Percentiles rank a stretch among this genome's conserved stretches.
phyloP scores from a whole-genome alignment of 2,113 vertebrate genomes.

The Ailuropoda melanoleuca region DNA sequence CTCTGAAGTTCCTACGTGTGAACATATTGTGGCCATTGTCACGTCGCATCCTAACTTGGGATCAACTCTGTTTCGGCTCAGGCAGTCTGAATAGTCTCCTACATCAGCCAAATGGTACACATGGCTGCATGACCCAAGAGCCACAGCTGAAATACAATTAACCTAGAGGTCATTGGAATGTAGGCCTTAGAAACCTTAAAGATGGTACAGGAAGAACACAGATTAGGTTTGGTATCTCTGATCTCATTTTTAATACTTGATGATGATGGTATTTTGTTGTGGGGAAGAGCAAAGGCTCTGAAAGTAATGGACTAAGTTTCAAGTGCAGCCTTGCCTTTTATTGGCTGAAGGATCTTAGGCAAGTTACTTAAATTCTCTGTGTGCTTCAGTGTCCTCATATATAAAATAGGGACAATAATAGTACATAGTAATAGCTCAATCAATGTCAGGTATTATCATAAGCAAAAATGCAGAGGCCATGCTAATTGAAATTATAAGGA shows the following conservation, averaged over 20 bases:
- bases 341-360: not conserved
- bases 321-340: not conserved
- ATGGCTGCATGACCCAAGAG: not conserved
- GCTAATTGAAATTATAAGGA: not conserved
- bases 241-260: not conserved
- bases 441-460: not conserved
- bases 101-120: not conserved
- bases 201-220: not conserved
- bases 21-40: not conserved
- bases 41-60: not conserved
- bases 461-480: not conserved
- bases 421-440: not conserved
- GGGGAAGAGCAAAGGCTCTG: not conserved
- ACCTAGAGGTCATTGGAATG: not conserved
- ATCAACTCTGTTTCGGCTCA: not conserved
- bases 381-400: not conserved
- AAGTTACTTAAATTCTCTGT: not conserved
- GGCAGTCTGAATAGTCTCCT: not conserved
- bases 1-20: not conserved
- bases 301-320: not conserved
- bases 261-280: not conserved
- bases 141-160: not conserved
- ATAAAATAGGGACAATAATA: not conserved
- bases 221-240: not conserved
- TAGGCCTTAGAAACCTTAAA: not conserved